A percentile compares a stretch with the other conserved stretches of the same genome.
phyloP scores from a whole-genome alignment of 2,113 vertebrate genomes.

The Vanacampus margaritifer region DNA sequence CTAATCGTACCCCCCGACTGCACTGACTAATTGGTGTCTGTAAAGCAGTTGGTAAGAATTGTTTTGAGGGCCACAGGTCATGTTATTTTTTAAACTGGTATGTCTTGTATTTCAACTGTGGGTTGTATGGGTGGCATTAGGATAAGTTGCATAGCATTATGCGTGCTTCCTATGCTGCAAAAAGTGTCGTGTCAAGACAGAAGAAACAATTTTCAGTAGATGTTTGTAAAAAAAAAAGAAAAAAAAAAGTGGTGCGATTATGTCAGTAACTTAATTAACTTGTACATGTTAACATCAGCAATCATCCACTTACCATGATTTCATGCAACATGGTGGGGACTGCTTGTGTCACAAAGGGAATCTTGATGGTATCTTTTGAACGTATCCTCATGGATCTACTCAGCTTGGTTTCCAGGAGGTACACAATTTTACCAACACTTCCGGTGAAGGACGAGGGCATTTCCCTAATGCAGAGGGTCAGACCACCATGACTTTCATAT shows the following conservation, averaged over 20 bases:
- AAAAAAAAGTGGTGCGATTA: too few species aligned
- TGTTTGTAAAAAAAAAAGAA: too few species aligned
- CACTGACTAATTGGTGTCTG: too few species aligned
- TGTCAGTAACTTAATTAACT: not conserved
- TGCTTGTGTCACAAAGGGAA: slow-evolving; percentile 53
- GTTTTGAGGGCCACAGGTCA: not conserved
- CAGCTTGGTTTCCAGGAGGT: slow-evolving; percentile 58
- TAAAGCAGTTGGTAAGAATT: not conserved
- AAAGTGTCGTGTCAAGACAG: too few species aligned
- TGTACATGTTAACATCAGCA: not conserved
- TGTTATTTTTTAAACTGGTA: too few species aligned
- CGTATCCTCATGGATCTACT: slow-evolving; percentile 58
- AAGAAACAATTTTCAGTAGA: too few species aligned
- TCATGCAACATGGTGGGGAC: not conserved
- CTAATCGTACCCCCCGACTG: too few species aligned
- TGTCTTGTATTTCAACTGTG: too few species aligned
- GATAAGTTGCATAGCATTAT: too few species aligned
- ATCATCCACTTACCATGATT: slow-evolving; percentile 48
- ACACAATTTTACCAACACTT: slow-evolving; percentile 56
- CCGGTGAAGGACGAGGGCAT: slow-evolving; percentile 61
- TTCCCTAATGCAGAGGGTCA: slow-evolving; percentile 36
- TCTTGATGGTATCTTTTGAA: slow-evolving; percentile 38
- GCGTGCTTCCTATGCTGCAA: too few species aligned
- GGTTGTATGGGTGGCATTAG: too few species aligned
- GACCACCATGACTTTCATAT: not conserved